These are phyloP conservation scores for Galemys pyrenaicus DNA, from an alignment of 2,113 vertebrate species.

Conservation along the genomic window DNA sequence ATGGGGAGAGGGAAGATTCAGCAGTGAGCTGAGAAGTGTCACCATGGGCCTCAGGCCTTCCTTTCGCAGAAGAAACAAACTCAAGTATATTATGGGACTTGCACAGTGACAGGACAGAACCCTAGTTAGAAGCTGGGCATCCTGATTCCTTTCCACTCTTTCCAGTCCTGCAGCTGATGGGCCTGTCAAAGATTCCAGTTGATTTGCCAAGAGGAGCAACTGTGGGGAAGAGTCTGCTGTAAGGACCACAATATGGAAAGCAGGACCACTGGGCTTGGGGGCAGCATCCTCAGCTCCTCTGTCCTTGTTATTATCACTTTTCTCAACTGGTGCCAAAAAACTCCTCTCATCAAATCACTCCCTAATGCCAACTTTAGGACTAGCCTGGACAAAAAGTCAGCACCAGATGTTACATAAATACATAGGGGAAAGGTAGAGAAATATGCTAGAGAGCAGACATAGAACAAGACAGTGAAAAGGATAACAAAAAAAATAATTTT, in stretches of 20 bases:
- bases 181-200: not conserved
- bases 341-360: not conserved
- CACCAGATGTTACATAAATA: not conserved
- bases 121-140: not conserved
- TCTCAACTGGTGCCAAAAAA: not conserved
- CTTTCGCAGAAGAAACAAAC: not conserved
- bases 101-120: not conserved
- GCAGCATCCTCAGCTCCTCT: not conserved
- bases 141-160: not conserved
- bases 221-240: not conserved
- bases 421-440: not conserved
- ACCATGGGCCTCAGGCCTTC: not conserved
- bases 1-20: not conserved
- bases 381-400: not conserved
- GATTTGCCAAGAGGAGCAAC: not conserved
- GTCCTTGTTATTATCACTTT: not conserved
- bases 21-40: not conserved
- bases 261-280: not conserved
- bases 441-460: rapidly evolving
- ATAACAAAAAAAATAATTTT: not conserved
- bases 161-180: not conserved
- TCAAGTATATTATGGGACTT: not conserved
- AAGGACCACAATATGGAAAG: not conserved
- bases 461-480: not conserved
- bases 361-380: not conserved